Conservation (phyloP, 1,140 invertebrate species). For the Drosophila asahinai region DNA sequence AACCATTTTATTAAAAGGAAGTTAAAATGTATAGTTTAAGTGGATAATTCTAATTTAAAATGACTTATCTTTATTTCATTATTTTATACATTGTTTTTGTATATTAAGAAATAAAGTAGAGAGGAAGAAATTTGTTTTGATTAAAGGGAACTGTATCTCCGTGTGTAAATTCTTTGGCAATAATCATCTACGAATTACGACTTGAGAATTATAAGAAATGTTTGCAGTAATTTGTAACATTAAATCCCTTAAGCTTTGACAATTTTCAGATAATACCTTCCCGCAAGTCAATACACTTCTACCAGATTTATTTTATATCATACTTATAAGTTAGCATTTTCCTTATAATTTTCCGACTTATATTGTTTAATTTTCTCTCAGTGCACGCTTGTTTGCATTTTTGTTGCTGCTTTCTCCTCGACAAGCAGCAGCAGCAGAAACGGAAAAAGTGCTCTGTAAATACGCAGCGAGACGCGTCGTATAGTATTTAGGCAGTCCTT, state of each 20-base stretch:
- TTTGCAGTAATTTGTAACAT: not conserved
- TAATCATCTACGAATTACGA: too few species aligned
- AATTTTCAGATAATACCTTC: not conserved
- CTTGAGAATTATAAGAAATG: not conserved
- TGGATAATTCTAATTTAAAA: too few species aligned
- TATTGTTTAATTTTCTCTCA: constrained; percentile 3
- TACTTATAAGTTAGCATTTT: not conserved
- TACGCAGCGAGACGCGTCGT: constrained; percentile 69
- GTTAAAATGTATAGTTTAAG: too few species aligned
- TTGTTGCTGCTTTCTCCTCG: constrained; percentile 37
- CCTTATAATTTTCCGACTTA: too few species aligned
- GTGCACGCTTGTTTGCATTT: constrained; percentile 50
- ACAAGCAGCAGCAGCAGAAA: constrained; percentile 38
- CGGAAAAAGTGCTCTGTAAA: constrained; percentile 76
- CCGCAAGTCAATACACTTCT: too few species aligned
- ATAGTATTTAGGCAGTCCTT: constrained; percentile 69
- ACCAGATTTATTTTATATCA: too few species aligned
- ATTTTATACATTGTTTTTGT: too few species aligned
- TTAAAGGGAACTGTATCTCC: too few species aligned
- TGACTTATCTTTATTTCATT: too few species aligned
- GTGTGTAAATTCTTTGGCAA: not conserved
- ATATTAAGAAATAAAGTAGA: too few species aligned
- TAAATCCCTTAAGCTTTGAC: not conserved
- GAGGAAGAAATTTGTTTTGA: too few species aligned
- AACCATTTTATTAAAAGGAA: too few species aligned